Base-by-base conservation (phyloP, 2,113 vertebrate genomes). In the Leuciscus idus region DNA sequence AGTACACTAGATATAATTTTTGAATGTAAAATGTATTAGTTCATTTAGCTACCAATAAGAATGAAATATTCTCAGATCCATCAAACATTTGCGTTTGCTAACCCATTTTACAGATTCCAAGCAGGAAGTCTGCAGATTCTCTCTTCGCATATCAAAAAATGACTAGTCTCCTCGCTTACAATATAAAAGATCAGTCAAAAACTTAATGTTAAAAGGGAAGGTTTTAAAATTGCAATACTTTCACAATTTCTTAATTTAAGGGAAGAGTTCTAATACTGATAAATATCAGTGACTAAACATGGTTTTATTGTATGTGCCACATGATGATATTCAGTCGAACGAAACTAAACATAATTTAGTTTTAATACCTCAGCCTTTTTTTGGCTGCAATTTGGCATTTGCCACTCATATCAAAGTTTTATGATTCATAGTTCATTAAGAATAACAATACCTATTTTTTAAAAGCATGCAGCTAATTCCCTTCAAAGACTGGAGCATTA, bases 301-400 rank as follows among this genome's bases (percentile, higher is more conserved):
- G 28, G 50, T 80, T 80, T 39, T 66, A 48, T 64, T 64, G 28
- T 30, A 48, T 66, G 79, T 81, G 79, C 79, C 79, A 81, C 26
- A 21, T 66, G 9, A 66, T 66, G n/a, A 26, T 28, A 17, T 26
- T 26, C 59, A 62, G 28, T 81, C n/a, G 1, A 50, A 75, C 12
- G 19, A 46, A 64, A 81, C 1, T 64, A 15, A 3, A 77, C 8
- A 55, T 57, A 55, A 3, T 10, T 39, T n/a, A 17, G 39, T 48
- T 78, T 64, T 64, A 82, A 33, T 70, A 70, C 43, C 62, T 23
- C 26, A 50, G 46, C n/a, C 43, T 77, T 21, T 62, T 39, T 43
- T 62, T 12, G 2, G n/a, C 73, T 61, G 52, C 26, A 33, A 23
- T 78, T 76, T 76, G 48, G 3, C 74, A 36, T 80, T 81, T 43